A percentile compares a stretch with the other conserved stretches of the same genome.
phyloP scores from a whole-genome alignment of 2,113 vertebrate genomes.

The Rhynchopsitta pachyrhyncha region DNA sequence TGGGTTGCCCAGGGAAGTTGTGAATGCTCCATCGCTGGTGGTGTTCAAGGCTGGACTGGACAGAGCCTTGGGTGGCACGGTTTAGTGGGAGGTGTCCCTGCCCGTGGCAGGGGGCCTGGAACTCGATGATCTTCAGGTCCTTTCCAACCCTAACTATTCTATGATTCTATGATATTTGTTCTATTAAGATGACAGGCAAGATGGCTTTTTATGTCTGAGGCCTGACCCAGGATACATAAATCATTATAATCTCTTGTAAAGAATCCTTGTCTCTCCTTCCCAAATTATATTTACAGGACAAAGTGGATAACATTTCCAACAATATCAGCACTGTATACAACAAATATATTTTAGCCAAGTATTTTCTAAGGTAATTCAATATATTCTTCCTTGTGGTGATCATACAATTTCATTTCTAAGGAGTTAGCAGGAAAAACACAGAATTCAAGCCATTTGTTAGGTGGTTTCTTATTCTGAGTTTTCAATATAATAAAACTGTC shows the following conservation, averaged over 20 bases:
- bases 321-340: neutral
- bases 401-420: neutral
- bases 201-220: neutral
- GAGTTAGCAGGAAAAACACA: neutral
- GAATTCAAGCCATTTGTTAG: neutral
- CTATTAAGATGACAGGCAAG: neutral
- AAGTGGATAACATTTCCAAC: neutral
- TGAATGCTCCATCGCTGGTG: rapidly evolving
- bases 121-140: too few species aligned
- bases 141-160: too few species aligned
- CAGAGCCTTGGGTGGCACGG: too few species aligned
- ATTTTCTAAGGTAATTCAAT: neutral
- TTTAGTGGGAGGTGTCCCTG: too few species aligned
- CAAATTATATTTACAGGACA: neutral
- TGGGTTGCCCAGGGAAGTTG: too few species aligned
- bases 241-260: neutral
- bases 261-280: neutral
- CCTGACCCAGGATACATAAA: neutral
- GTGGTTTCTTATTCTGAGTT: neutral
- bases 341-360: neutral
- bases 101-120: too few species aligned
- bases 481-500: neutral
- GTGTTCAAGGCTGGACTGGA: too few species aligned
- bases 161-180: neutral
- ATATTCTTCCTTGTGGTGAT: neutral